These are phyloP conservation scores for Pimephales promelas DNA, from an alignment of 2,113 vertebrate species.

Conservation along the genomic window DNA sequence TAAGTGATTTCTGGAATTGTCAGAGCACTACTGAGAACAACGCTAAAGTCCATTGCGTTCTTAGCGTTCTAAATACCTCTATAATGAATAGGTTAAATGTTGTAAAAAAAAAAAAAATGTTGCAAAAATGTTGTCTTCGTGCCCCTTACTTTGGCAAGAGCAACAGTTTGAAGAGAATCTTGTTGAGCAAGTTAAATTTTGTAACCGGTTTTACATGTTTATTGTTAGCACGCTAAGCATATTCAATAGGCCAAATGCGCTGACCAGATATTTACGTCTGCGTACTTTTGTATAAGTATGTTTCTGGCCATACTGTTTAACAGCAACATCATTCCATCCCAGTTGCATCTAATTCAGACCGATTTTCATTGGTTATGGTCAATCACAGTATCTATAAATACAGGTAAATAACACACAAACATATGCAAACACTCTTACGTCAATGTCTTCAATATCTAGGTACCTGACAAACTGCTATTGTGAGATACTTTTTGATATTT, in stretches of 20 bases:
- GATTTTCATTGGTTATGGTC: not conserved
- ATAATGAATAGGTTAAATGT: not conserved
- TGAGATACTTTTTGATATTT: constrained; percentile 28
- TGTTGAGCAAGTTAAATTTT: not conserved
- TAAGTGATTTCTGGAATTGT: constrained; percentile 17
- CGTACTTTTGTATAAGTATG: not conserved
- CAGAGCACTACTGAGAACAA: not conserved
- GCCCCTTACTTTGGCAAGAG: not conserved
- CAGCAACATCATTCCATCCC: not conserved
- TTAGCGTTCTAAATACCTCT: not conserved
- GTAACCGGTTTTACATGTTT: not conserved
- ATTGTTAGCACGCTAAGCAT: not conserved
- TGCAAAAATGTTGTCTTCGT: too few relatives aligned
- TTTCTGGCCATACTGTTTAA: not conserved
- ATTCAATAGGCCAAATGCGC: not conserved
- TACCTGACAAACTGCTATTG: constrained; percentile 3
- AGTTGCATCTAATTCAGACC: not conserved
- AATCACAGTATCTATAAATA: not conserved
- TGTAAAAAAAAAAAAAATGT: too few relatives aligned
- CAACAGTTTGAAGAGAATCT: not conserved
- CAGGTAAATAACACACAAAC: constrained; percentile 2
- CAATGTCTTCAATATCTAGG: not conserved
- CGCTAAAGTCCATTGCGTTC: not conserved
- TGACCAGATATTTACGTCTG: not conserved
- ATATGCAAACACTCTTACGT: constrained; percentile 11